phyloP scores from a whole-genome alignment of 2,888 invertebrate genomes.

The Cantharis rufa region DNA sequence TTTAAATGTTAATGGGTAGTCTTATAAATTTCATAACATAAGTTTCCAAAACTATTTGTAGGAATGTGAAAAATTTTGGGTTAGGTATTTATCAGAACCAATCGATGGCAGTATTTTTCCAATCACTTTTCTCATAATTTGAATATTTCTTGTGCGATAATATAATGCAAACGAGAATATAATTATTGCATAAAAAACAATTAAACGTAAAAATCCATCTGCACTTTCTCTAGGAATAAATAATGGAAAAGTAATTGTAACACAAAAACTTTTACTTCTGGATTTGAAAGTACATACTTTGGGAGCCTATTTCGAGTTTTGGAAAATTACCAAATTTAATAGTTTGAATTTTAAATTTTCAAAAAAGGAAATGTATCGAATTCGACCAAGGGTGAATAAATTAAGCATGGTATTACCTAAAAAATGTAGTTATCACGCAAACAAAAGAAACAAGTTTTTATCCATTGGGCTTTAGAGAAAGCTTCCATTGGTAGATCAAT shows the following conservation, averaged over 20 bases:
- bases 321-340: neutral
- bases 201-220: slow-evolving; percentile 7
- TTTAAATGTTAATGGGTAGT: too few relatives aligned
- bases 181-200: slow-evolving; percentile 7
- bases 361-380: neutral
- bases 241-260: neutral
- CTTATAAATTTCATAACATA: too few relatives aligned
- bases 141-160: neutral
- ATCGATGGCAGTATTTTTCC: neutral
- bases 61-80: neutral
- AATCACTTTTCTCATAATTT: neutral
- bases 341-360: neutral
- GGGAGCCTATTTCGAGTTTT: neutral
- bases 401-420: neutral
- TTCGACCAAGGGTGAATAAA: neutral
- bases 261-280: slow-evolving; percentile 25
- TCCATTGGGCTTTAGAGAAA: neutral
- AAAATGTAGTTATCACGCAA: neutral
- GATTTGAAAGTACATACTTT: slow-evolving; percentile 21
- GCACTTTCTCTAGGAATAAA: slow-evolving; percentile 24
- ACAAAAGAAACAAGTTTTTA: neutral
- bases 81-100: neutral
- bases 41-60: neutral
- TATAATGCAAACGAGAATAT: neutral
- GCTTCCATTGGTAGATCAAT: neutral